Evolutionary conservation across 2,888 invertebrate species (phyloP), one percentile per base, ranked within the genome.

Genomic region (Tipula unca): DNA sequence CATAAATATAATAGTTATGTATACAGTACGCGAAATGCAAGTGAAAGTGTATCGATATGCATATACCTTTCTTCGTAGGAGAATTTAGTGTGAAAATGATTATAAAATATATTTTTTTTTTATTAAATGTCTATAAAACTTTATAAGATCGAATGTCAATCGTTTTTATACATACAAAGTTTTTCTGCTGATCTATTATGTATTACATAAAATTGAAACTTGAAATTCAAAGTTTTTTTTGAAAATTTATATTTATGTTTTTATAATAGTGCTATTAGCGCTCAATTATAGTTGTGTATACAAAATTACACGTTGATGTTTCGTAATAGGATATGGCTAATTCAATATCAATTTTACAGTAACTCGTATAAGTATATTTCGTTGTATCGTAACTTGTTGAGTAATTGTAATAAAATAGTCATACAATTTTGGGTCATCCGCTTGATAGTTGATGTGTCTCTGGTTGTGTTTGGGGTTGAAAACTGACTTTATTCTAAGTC

Each of bases 181-280:
- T 69, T 69, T 69, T 69, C 1, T 25, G 69, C 69, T 69, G 25
- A 69, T 69, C 69, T 25, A 69, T 69, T 69, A 69, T 69, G 69
- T 69, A 25, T 69, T 69, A 69, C 69, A 69, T 69, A 69, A 69
- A 69, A 69, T 69, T 69, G 69, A 69, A 69, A 69, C 69, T 69
- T 69, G 69, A 69, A 69, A 69, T 69, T 69, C 1, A 69, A 69
- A n/a, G 17, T 17, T 48, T 69, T 69, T 69, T 69, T 25, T 2
- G n/a, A n/a, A n/a, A n/a, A n/a, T n/a, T n/a, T n/a, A n/a, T n/a
- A n/a, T 69, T 13, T 69, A 25, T 69, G 69, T 25, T 69, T 6
- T 69, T 25, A 69, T 69, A 25, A 69, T 69, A 25, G 8, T 69
- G 69, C 69, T 69, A 69, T 69, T 69, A 69, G 25, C 25, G 69